Base-by-base conservation (phyloP, 2,888 invertebrate species). In the Lingula anatina region DNA sequence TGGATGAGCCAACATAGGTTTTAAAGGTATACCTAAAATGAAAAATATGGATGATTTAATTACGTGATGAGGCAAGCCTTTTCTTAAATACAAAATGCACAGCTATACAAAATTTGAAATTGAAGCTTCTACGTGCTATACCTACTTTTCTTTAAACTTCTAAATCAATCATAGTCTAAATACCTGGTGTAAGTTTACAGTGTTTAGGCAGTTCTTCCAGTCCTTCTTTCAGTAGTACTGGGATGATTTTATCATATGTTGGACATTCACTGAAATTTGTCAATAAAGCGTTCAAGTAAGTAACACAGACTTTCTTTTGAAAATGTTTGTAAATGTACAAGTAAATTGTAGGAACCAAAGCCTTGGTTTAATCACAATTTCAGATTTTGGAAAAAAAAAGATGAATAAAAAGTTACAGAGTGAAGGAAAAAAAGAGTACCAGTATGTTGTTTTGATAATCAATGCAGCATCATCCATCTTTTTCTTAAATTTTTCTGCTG, bases 1-100 rank as follows among this genome's bases (percentile, higher is more conserved):
- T 2, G 99, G 97, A 73, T 97, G 96, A 0, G 99, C 99, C 68
- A 99, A 81, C 99, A 99, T 99, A 1, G 99, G 99, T 75, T 95
- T 92, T 57, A 99, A 81, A 12, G 99, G 99, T 60, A 95, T 84
- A 55, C 81, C 81, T 75, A 64, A 24, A 35, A 50, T 55, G n/a
- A 20, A 49, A 21, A 20, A 27, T 12, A 27, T 26, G 18, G 7
- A 46, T 12, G n/a, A 7, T 47, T 15, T 7, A 5, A 9, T 18
- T 25, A 9, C 38, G 25, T 5, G 15, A 27, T 31, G 24, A 42
- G 24, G 24, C 27, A 44, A 15, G 9, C 15, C 7, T 48, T n/a
- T 21, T 25, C 3, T 2, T 9, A 20, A 15, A 39, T 9, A 9
- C 40, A 9, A 31, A 12, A 9, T 31, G 35, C 9, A 31, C 9